phyloP scores from a whole-genome alignment of 2,113 vertebrate species.

The Phalacrocorax aristotelis region DNA sequence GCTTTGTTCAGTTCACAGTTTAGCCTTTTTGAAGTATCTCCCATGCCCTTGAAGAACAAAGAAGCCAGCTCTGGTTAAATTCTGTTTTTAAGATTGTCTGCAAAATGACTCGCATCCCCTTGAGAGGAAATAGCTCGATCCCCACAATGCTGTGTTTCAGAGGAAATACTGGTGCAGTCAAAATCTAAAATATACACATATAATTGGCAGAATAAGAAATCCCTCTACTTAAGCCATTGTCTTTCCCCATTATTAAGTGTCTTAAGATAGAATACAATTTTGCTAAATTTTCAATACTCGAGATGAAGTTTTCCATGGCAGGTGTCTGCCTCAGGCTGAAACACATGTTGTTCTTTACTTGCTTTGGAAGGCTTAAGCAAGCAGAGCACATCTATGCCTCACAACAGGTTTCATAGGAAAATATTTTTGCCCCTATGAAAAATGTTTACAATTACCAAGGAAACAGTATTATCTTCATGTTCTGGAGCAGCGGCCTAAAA shows the following conservation, averaged over 20 bases:
- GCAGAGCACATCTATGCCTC: neutral
- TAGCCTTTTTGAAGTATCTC: conserved; percentile 3
- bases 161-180: neutral
- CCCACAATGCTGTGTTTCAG: neutral
- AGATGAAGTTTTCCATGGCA: neutral
- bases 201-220: neutral
- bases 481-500: neutral
- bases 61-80: neutral
- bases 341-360: neutral
- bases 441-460: neutral
- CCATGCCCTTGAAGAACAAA: conserved; percentile 25
- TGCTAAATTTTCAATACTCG: neutral
- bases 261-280: neutral
- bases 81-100: conserved; percentile 7
- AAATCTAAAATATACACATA: conserved; percentile 9
- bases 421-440: neutral
- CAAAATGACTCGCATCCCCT: neutral
- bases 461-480: neutral
- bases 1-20: conserved; percentile 12
- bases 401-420: neutral
- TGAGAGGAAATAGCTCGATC: conserved; percentile 27
- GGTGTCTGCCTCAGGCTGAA: neutral
- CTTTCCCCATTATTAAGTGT: neutral
- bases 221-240: neutral
- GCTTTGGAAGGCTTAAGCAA: neutral